These are phyloP conservation scores for Tarsius wallacei DNA, from an alignment of 2,797 vertebrate species.

Conservation along the genomic window DNA sequence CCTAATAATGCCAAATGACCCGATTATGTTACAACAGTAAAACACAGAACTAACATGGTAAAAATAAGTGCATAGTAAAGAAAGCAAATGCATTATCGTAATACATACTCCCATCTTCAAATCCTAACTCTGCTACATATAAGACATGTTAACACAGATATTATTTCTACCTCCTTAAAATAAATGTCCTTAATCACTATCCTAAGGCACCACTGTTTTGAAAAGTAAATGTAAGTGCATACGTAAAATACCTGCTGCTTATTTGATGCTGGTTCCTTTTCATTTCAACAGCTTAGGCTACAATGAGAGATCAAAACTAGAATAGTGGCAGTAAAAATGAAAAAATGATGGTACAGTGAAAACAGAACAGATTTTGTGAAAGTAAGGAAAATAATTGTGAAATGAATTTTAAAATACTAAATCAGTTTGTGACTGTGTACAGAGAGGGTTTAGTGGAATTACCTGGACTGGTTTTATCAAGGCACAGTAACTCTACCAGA, in stretches of 20 bases:
- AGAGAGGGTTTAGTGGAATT: neutral
- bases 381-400: neutral
- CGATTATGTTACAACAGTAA: neutral
- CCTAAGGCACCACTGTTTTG: neutral
- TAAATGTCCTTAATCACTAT: neutral
- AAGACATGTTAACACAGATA: neutral
- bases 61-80: neutral
- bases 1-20: neutral
- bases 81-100: neutral
- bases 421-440: neutral
- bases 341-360: neutral
- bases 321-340: neutral
- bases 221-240: neutral
- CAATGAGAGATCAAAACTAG: slow-evolving; percentile 50
- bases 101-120: neutral
- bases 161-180: neutral
- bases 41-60: neutral
- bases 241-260: slow-evolving; percentile 30
- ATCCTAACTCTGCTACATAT: neutral
- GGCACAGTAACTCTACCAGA: neutral
- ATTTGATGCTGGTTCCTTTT: neutral
- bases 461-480: neutral
- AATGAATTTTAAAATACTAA: neutral
- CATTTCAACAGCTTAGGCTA: slow-evolving; percentile 42
- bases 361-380: neutral